Base-by-base conservation (phyloP, 2,888 invertebrate species). In the Zaprionus obscuricornis region DNA sequence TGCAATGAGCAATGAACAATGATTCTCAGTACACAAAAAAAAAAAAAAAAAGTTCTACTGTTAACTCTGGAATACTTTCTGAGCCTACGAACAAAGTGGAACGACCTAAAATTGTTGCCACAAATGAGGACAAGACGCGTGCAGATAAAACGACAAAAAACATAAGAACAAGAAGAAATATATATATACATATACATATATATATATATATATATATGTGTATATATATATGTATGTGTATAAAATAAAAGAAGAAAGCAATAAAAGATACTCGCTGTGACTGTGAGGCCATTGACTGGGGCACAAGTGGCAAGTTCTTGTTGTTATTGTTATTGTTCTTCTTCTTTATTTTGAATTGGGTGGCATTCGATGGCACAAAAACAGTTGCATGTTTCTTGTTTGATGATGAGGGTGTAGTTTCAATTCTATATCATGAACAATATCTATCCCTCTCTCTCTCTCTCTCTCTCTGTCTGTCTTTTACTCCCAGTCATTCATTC, bases 21-120 rank as follows among this genome's bases (percentile, higher is more conserved):
- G n/a, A n/a, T n/a, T n/a, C n/a, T n/a, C n/a, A n/a, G n/a, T n/a
- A n/a, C n/a, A n/a, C n/a, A n/a, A n/a, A n/a, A n/a, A n/a, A n/a
- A n/a, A n/a, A n/a, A n/a, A n/a, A n/a, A n/a, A n/a, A n/a, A n/a
- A n/a, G n/a, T n/a, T n/a, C n/a, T n/a, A n/a, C n/a, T n/a, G n/a
- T n/a, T n/a, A n/a, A n/a, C n/a, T n/a, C n/a, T n/a, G n/a, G n/a
- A n/a, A n/a, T n/a, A n/a, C n/a, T n/a, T n/a, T n/a, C 16, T 70
- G 49, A 54, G 62, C 56, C 67, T 66, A 66, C 54, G 56, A 46
- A 47, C 58, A 59, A 59, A 71, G 85, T 68, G 78, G 85, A 79
- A 78, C 40, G 78, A 78, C 78, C 78, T 66, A 78, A 81, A 84
- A 79, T 68, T 74, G 52, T 51, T 58, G 67, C 65, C 58, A 33